A percentile compares a stretch with the other conserved stretches of the same genome.
These are phyloP conservation scores for Terrapene triunguis DNA, from an alignment of 2,113 vertebrate genomes.

Conservation along the genomic window DNA sequence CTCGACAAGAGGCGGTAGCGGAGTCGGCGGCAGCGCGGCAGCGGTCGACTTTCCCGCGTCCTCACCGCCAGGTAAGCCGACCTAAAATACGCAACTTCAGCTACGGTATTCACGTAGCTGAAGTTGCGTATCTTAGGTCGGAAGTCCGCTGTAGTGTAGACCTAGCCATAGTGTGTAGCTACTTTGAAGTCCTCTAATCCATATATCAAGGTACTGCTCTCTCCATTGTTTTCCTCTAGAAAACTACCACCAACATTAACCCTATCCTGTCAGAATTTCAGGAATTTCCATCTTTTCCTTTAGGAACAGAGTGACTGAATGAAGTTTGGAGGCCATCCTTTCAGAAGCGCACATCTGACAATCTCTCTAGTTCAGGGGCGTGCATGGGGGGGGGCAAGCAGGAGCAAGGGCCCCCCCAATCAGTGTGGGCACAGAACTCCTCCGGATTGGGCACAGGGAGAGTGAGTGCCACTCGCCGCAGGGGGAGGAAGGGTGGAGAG, in stretches of 20 bases:
- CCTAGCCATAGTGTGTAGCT: neutral
- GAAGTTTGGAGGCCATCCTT: constrained; percentile 14
- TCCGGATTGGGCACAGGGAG: neutral
- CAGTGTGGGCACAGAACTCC: too few species aligned
- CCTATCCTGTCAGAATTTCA: constrained; percentile 25
- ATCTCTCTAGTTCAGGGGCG: neutral
- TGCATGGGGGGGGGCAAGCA: neutral
- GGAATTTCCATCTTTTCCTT: constrained; percentile 50
- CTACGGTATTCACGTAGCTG: too few species aligned
- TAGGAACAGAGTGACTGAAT: constrained; percentile 18
- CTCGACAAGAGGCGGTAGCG: too few species aligned
- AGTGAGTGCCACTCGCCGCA: neutral
- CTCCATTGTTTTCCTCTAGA: constrained; percentile 22
- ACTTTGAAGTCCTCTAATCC: constrained; percentile 50
- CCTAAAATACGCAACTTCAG: too few species aligned
- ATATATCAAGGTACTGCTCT: constrained; percentile 16
- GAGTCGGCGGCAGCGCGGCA: too few species aligned
- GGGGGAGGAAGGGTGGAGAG: neutral
- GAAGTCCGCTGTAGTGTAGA: too few species aligned
- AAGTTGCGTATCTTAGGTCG: too few species aligned
- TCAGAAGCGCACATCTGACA: neutral
- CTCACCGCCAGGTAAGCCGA: too few species aligned
- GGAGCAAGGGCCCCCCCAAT: too few species aligned
- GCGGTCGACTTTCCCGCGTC: too few species aligned
- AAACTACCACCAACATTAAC: constrained; percentile 5